These are phyloP conservation scores for Trachurus trachurus DNA, from an alignment of 2,797 vertebrate species.

Conservation along the genomic window DNA sequence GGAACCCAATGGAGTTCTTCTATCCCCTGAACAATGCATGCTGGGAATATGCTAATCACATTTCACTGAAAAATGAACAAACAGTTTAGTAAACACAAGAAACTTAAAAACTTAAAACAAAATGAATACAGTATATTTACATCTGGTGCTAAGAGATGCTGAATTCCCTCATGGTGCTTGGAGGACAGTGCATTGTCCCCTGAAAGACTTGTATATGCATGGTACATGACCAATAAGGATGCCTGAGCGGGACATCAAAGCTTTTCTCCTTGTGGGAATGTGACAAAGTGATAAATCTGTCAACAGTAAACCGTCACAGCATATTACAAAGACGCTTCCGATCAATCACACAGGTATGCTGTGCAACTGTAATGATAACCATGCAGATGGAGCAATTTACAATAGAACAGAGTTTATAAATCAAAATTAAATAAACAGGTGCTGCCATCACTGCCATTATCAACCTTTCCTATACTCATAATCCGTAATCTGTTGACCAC, in stretches of 20 bases:
- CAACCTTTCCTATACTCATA: slow-evolving; percentile 27
- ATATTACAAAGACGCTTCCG: slow-evolving; percentile 15
- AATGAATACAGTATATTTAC: neutral
- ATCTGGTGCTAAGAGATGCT: neutral
- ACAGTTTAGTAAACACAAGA: neutral
- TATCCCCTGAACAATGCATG: neutral
- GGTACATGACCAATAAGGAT: neutral
- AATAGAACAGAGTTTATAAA: neutral
- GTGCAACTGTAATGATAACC: neutral
- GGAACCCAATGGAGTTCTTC: neutral
- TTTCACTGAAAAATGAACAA: neutral
- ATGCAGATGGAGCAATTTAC: neutral
- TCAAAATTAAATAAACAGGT: too few species aligned
- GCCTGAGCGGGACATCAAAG: neutral
- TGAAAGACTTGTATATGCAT: neutral
- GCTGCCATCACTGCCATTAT: slow-evolving; percentile 22
- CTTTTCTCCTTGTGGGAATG: slow-evolving; percentile 15
- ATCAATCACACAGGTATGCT: slow-evolving; percentile 15
- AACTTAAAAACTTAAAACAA: neutral
- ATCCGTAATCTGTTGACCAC: slow-evolving; percentile 53
- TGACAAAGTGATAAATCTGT: neutral
- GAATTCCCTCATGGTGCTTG: neutral
- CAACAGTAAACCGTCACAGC: slow-evolving; percentile 6
- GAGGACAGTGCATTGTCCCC: neutral
- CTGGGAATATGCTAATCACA: neutral